Evolutionary conservation across 2,888 invertebrate genomes (phyloP), one percentile per base, ranked within the genome.

Genomic region (Trissolcus japonicus): DNA sequence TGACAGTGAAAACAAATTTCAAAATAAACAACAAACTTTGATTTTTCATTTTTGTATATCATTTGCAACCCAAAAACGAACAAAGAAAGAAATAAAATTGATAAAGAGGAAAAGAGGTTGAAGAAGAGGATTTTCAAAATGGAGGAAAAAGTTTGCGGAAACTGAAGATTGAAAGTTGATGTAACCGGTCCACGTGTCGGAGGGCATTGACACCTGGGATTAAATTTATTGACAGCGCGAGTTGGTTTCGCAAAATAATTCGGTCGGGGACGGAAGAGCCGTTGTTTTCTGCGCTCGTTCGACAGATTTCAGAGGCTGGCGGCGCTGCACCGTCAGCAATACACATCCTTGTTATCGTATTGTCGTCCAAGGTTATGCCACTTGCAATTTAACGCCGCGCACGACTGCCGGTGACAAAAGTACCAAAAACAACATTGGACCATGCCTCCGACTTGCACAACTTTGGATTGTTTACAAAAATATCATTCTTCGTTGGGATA

Each of bases 301-400:
- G 50, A 69, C 55, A 9, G 79, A 68, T 81, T 69, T 80, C 80
- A 81, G 80, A 81, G 81, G 69, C 80, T 79, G 84, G 78, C 63
- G n/a, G 35, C 35, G 71, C 40, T 83, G 85, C 84, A 19, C 54
- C 68, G 85, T 87, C 87, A 87, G 86, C 87, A 83, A 59, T 80
- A 86, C 82, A 83, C 80, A 86, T 87, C 86, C 85, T 86, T 86
- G 85, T 86, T 87, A 83, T 86, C 82, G 81, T 82, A 81, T 74
- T 75, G 75, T 65, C 81, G 80, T 81, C 81, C 85, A 85, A 86
- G 86, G 83, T 81, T 86, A 71, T 19, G 2, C 71, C 46, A 71
- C 66, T 40, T 54, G 61, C 54, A 57, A 77, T 21, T 19, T 19
- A 43, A 62, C 25, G 48, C 35, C 35, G 11, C 50, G n/a, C 50